phyloP scores from a whole-genome alignment of 23 tunicate genomes.

The Halocynthia roretzi region DNA sequence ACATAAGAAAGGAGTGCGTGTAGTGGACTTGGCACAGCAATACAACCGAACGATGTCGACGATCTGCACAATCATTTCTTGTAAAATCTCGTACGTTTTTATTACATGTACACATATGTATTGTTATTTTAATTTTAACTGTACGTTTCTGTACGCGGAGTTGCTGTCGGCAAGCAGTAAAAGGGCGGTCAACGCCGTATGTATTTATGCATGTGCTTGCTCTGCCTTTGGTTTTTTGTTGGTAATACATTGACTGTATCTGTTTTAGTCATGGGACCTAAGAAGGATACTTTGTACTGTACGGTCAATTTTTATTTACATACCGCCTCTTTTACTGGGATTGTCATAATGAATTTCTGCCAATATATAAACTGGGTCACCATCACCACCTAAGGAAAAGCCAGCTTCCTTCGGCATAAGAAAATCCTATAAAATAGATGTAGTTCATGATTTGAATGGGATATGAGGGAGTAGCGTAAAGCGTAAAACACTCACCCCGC shows the following conservation, averaged over 20 bases:
- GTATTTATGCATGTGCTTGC: too few species aligned
- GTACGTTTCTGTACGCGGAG: too few species aligned
- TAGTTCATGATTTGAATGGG: neutral
- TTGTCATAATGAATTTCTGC: slow-evolving; percentile 58
- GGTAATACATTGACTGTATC: neutral
- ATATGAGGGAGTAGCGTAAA: neutral
- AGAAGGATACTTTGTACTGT: neutral
- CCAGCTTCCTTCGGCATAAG: slow-evolving; percentile 36
- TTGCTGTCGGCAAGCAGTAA: too few species aligned
- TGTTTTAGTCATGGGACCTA: neutral
- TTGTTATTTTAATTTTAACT: too few species aligned
- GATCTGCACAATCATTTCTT: too few species aligned
- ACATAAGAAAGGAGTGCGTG: too few species aligned
- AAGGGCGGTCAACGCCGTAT: too few species aligned
- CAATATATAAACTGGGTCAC: slow-evolving; percentile 24
- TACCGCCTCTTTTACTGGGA: slow-evolving; percentile 21
- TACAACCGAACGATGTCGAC: too few species aligned
- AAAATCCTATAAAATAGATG: slow-evolving; percentile 12
- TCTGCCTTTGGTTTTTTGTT: too few species aligned
- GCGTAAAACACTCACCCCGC: slow-evolving; percentile 14
- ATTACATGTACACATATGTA: too few species aligned
- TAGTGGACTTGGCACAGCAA: too few species aligned
- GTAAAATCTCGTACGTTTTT: too few species aligned
- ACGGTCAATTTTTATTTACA: neutral
- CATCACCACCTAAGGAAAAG: slow-evolving; percentile 32